Conservation (phyloP, 2,888 invertebrate species). For the Cerastoderma edule region DNA sequence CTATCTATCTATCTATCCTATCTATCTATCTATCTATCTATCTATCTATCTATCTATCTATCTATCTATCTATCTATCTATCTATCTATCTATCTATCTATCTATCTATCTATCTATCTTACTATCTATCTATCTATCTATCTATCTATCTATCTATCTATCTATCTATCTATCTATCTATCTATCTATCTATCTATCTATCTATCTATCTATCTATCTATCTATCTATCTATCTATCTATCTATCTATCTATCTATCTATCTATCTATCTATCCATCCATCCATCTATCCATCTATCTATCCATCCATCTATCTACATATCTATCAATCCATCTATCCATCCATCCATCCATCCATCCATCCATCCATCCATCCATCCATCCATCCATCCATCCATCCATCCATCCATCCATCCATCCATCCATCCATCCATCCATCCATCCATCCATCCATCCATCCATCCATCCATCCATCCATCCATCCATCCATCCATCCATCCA, state of each 20-base stretch:
- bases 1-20: too few relatives aligned
- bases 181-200: too few relatives aligned
- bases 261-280: background rate
- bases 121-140: too few relatives aligned
- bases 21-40: too few relatives aligned
- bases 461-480: constrained; percentile 1
- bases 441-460: constrained; percentile 1
- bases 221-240: too few relatives aligned
- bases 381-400: background rate
- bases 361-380: background rate
- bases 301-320: background rate
- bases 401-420: constrained; percentile 1
- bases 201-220: too few relatives aligned
- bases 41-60: too few relatives aligned
- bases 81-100: too few relatives aligned
- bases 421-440: constrained; percentile 1
- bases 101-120: too few relatives aligned
- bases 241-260: background rate
- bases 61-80: too few relatives aligned
- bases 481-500: constrained; percentile 1
- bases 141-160: too few relatives aligned
- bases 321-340: background rate
- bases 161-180: too few relatives aligned
- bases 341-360: background rate
- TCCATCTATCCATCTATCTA: background rate